Evolutionary conservation across 2,888 invertebrate species (phyloP).

Genomic region (Polydesmus complanatus): DNA sequence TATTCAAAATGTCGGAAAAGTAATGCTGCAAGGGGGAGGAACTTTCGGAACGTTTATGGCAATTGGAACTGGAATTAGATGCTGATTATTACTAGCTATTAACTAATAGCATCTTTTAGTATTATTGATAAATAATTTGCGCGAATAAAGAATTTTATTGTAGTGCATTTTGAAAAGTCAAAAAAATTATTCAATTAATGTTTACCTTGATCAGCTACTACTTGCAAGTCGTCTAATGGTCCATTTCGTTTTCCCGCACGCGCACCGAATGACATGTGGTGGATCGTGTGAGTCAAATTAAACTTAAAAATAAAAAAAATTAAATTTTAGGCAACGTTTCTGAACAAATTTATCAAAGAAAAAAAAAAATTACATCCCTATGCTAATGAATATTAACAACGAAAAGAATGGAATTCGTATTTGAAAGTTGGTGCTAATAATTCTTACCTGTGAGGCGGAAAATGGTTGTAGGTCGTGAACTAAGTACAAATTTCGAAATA

Average conservation of each 20-base stretch:
- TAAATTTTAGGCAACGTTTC: not conserved
- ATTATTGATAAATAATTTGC: not conserved
- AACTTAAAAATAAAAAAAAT: constrained; percentile 11
- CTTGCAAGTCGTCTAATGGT: constrained; percentile 14
- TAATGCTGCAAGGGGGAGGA: constrained; percentile 92
- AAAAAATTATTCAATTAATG: not conserved
- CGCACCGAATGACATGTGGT: constrained; percentile 15
- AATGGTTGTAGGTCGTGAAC: constrained; percentile 18
- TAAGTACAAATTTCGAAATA: not conserved
- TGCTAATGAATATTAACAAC: no score
- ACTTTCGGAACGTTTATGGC: constrained; percentile 97
- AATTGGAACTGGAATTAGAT: constrained; percentile 42
- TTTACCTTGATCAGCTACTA: constrained; percentile 15
- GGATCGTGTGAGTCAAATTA: constrained; percentile 17
- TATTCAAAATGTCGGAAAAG: constrained; percentile 84
- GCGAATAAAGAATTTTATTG: not conserved
- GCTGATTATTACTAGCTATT: constrained; percentile 27
- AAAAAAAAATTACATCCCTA: no score
- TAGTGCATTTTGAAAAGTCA: constrained; percentile 1
- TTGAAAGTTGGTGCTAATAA: not conserved
- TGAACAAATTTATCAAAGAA: no score
- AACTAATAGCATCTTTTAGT: not conserved
- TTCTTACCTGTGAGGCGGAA: constrained; percentile 15
- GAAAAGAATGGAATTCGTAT: no score
- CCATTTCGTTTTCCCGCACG: constrained; percentile 9